These are phyloP conservation scores for Tetragonula clypearis DNA, from an alignment of 1,140 invertebrate genomes.

Conservation along the genomic window DNA sequence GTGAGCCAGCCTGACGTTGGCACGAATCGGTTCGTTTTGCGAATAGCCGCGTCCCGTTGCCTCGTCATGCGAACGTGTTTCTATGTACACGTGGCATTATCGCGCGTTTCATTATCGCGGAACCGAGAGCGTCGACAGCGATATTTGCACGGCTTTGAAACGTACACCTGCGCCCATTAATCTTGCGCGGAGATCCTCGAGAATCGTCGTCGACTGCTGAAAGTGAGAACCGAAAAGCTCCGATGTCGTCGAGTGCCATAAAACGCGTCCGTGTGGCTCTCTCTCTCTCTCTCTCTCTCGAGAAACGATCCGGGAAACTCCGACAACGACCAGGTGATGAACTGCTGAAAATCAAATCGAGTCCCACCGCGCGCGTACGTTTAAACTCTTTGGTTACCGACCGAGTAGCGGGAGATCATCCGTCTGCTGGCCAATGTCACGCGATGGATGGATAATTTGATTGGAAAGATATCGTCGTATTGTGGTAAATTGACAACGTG, in stretches of 20 bases:
- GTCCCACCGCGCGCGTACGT: background rate
- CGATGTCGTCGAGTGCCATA: slow-evolving; percentile 47
- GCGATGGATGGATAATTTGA: slow-evolving; percentile 18
- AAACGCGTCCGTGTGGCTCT: slow-evolving; percentile 20
- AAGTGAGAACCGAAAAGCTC: slow-evolving; percentile 31
- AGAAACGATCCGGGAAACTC: too few relatives aligned
- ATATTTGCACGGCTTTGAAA: slow-evolving; percentile 72
- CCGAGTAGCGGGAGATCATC: background rate
- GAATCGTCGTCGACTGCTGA: slow-evolving; percentile 45
- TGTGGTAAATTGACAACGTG: too few relatives aligned
- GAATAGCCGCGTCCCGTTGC: background rate
- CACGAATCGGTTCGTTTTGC: background rate
- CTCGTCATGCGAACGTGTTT: background rate
- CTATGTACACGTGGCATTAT: slow-evolving; percentile 46
- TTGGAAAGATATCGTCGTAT: too few relatives aligned
- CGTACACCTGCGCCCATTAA: slow-evolving; percentile 66
- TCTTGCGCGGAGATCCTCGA: slow-evolving; percentile 61
- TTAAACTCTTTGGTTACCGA: slow-evolving; percentile 44
- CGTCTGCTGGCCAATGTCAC: slow-evolving; percentile 38
- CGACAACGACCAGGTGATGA: slow-evolving; percentile 21
- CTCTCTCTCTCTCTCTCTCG: too few relatives aligned
- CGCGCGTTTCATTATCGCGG: slow-evolving; percentile 53
- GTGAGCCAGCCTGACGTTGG: background rate
- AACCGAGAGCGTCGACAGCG: slow-evolving; percentile 55
- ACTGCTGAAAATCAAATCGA: slow-evolving; percentile 23